A percentile compares a stretch with the other conserved stretches of the same genome.
These are phyloP conservation scores for Bufotes viridis DNA, from an alignment of 2,797 vertebrate species.

Conservation along the genomic window DNA sequence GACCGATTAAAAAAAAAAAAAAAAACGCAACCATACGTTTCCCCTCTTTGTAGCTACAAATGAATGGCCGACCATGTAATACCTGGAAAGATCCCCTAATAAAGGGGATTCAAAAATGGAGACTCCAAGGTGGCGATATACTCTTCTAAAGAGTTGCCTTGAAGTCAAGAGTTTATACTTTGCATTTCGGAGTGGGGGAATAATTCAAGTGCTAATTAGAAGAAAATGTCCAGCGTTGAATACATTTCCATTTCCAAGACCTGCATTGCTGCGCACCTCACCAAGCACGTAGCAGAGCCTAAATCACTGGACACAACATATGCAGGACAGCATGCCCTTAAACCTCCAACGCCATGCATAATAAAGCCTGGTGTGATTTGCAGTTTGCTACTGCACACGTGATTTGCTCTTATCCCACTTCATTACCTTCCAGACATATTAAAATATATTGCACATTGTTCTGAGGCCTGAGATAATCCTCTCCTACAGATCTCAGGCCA, in stretches of 20 bases:
- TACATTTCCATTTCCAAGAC: background rate
- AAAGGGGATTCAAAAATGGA: too few species aligned
- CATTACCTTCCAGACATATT: constrained; percentile 44
- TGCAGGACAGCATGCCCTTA: background rate
- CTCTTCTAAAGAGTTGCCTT: background rate
- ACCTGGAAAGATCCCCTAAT: too few species aligned
- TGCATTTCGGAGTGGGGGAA: background rate
- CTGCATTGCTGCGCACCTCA: background rate
- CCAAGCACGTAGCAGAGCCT: background rate
- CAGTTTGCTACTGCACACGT: background rate
- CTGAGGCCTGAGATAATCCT: constrained; percentile 36
- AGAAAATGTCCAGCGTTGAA: background rate
- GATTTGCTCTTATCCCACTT: constrained; percentile 32
- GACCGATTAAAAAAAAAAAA: too few species aligned
- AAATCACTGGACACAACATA: background rate
- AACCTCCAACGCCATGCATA: constrained; percentile 39
- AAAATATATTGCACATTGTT: constrained; percentile 51
- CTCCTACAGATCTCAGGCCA: background rate
- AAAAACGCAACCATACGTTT: too few species aligned
- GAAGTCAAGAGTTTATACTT: background rate
- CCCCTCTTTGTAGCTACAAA: too few species aligned
- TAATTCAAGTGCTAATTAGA: background rate
- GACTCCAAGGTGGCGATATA: too few species aligned
- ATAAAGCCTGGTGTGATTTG: constrained; percentile 25
- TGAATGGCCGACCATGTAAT: too few species aligned